Evolutionary conservation across 2,113 vertebrate species (phyloP), one percentile per base, ranked within the genome.

Genomic region (Channa maculata): DNA sequence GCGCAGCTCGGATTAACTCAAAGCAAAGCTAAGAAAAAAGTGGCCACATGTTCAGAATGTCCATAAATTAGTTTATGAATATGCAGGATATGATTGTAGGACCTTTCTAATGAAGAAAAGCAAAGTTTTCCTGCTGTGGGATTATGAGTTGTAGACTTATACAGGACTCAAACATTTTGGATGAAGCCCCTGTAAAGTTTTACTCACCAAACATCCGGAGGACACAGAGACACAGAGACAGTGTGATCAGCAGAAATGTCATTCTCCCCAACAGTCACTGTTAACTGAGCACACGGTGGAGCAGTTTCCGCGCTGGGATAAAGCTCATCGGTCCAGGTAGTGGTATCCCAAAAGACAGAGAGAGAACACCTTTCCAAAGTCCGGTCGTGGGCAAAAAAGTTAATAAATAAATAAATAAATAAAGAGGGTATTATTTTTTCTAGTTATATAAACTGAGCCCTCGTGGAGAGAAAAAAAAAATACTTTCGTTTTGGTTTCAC

Each of bases 131-230:
- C 15, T 24, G 13, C 8, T 9, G 33, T 38, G 34, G 5, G 2
- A 5, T 7, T 3, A 54, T 12, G 36, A 15, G 36, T 4, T 2
- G 3, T 1, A 10, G 24, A 46, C 5, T 24, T 46, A 8, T n/a
- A 5, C 34, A 10, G 1, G 15, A 44, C 8, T 15, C 24, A 1
- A 24, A 44, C 34, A 15, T 15, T 60, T 46, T 62, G 13, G 36
- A 69, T 38, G 37, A 34, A 57, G 10, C 34, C 8, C 33, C 24
- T 8, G 8, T 34, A 48, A 63, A 52, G 58, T 1, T 13, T 33
- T 53, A 24, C 92, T 93, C 87, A 94, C 92, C 90, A 52, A 55
- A 79, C 49, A 83, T 65, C 60, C 1, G 13, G 11, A 89, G 79
- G 72, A 85, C 63, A 71, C 71, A 80, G 62, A 92, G 77, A 90